Percentiles rank a stretch among this genome's conserved stretches.
Evolutionary conservation across 2,797 vertebrate genomes (phyloP).

Genomic region (Sebastes kiyomatsui): DNA sequence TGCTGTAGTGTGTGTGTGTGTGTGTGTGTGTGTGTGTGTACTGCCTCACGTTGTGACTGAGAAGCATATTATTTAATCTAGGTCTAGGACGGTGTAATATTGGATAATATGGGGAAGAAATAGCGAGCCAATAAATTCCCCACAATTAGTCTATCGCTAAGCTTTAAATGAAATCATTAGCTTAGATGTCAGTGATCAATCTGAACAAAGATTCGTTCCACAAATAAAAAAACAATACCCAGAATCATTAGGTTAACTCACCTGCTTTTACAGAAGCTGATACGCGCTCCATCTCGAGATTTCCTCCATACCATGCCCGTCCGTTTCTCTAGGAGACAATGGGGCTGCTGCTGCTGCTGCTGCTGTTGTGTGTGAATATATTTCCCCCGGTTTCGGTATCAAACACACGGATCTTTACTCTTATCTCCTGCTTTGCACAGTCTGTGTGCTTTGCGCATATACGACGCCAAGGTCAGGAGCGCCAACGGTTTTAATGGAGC

Average conservation of each 20-base stretch:
- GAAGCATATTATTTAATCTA: slow-evolving; percentile 68
- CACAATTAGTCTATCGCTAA: not conserved
- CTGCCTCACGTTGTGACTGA: slow-evolving; percentile 50
- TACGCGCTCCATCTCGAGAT: slow-evolving; percentile 69
- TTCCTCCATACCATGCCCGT: slow-evolving; percentile 64
- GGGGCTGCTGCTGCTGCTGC: not conserved
- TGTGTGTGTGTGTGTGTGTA: slow-evolving; percentile 32
- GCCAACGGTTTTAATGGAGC: slow-evolving; percentile 82
- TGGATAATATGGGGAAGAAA: slow-evolving; percentile 10
- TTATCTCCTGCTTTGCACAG: slow-evolving; percentile 75
- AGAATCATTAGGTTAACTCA: slow-evolving; percentile 72
- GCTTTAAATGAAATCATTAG: not conserved
- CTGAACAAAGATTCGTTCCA: slow-evolving; percentile 41
- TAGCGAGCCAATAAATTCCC: slow-evolving; percentile 2
- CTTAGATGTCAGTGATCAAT: slow-evolving; percentile 30
- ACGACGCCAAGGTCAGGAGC: slow-evolving; percentile 87
- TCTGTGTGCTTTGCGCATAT: slow-evolving; percentile 83
- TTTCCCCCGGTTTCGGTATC: slow-evolving; percentile 48
- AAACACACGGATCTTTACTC: slow-evolving; percentile 67
- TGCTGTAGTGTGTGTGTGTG: slow-evolving; percentile 62
- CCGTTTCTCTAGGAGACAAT: slow-evolving; percentile 35
- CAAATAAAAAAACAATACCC: not conserved
- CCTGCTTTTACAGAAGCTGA: slow-evolving; percentile 73
- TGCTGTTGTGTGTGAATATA: slow-evolving; percentile 23
- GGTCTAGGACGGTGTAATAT: slow-evolving; percentile 58